Evolutionary conservation across 2,113 vertebrate species (phyloP).

Genomic region (Zosterops borbonicus): DNA sequence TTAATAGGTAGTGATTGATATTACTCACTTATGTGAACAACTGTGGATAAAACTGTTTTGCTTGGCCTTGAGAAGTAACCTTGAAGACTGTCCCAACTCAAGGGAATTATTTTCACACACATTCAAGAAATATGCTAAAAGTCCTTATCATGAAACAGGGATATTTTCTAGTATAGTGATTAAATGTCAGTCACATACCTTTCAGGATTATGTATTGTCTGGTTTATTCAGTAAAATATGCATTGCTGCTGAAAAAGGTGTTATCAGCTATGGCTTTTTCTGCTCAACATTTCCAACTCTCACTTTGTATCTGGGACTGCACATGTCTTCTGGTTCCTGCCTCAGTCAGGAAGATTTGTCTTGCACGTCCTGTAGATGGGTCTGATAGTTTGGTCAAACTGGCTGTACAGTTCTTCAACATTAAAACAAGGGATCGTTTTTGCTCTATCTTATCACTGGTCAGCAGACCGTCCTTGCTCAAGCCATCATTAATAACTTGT

Average conservation of each 20-base stretch:
- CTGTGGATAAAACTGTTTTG: neutral
- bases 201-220: neutral
- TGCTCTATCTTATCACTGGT: neutral
- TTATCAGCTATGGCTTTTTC: neutral
- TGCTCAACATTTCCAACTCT: neutral
- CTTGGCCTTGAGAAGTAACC: neutral
- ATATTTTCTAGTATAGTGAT: neutral
- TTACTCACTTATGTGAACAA: neutral
- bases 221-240: neutral
- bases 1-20: neutral
- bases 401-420: fast-evolving
- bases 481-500: neutral
- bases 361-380: fast-evolving
- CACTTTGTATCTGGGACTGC: neutral
- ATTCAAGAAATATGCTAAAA: neutral
- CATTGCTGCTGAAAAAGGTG: neutral
- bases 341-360: neutral
- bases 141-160: neutral
- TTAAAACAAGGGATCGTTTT: neutral
- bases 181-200: neutral
- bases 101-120: neutral
- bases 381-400: neutral
- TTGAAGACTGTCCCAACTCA: neutral
- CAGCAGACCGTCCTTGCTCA: neutral
- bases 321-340: neutral